These are phyloP conservation scores for Jaculus jaculus DNA, from an alignment of 2,113 vertebrate genomes.

Conservation along the genomic window DNA sequence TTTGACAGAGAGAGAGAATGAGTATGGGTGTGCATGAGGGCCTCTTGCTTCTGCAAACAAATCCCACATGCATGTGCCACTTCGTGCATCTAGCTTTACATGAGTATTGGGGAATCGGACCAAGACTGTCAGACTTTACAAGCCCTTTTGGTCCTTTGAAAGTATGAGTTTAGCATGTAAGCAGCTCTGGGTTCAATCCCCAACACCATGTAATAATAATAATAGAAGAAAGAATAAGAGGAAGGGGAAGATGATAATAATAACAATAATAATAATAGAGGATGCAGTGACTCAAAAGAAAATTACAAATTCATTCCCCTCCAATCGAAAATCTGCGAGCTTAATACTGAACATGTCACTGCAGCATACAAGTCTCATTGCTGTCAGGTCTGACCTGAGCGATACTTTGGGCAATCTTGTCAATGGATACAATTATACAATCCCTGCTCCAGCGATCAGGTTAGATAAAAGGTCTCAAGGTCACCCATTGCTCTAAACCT, in stretches of 20 bases:
- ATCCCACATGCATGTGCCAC: too few species aligned
- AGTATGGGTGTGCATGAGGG: too few species aligned
- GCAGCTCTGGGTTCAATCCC: neutral
- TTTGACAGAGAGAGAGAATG: too few species aligned
- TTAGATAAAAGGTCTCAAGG: rapidly evolving
- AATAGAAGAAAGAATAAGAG: too few species aligned
- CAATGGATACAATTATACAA: neutral
- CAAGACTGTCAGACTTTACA: too few species aligned
- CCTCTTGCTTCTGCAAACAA: too few species aligned
- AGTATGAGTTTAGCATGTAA: neutral
- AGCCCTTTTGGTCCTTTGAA: neutral
- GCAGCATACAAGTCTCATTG: rapidly evolving
- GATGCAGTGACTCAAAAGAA: neutral
- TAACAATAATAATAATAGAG: neutral
- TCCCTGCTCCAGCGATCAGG: neutral
- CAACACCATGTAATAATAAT: neutral
- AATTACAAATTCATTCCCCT: neutral
- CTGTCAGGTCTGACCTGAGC: neutral
- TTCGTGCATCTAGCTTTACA: too few species aligned
- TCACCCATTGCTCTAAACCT: neutral
- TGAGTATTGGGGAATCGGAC: too few species aligned
- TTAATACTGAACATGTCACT: rapidly evolving
- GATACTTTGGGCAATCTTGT: rapidly evolving
- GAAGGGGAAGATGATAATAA: neutral
- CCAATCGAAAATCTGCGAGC: neutral